A percentile compares a stretch with the other conserved stretches of the same genome.
Evolutionary conservation across 1,140 invertebrate genomes (phyloP).

Genomic region (Adelges cooleyi): DNA sequence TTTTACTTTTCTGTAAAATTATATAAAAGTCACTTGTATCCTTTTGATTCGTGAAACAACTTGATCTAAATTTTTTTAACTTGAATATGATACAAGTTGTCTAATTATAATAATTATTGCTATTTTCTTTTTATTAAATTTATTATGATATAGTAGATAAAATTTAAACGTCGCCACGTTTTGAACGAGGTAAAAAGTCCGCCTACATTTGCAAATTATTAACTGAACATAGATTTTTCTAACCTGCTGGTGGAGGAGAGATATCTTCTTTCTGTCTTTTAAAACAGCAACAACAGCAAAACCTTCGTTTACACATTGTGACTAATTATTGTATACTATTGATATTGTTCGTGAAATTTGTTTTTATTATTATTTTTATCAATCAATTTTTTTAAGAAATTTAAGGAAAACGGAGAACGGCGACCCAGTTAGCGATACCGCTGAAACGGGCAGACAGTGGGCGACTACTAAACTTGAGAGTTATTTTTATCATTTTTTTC

Average conservation of each 20-base stretch:
- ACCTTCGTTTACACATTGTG: conserved; percentile 17
- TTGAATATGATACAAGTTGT: no score
- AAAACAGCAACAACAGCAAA: conserved; percentile 24
- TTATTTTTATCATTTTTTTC: conserved; percentile 28
- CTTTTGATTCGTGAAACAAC: no score
- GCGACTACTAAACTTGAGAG: conserved; percentile 24
- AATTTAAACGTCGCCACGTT: no score
- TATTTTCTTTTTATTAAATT: no score
- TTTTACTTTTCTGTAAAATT: no score
- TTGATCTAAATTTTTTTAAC: no score
- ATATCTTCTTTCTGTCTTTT: conserved; percentile 16
- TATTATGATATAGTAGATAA: no score
- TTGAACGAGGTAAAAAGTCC: no score
- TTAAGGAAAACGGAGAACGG: neutral
- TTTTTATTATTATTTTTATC: neutral
- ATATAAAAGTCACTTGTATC: no score
- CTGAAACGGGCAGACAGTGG: neutral
- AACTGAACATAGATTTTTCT: neutral
- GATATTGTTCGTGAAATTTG: neutral
- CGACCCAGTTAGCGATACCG: conserved; percentile 21
- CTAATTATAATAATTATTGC: no score
- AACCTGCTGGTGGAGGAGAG: neutral
- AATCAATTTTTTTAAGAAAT: conserved; percentile 1
- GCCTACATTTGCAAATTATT: no score
- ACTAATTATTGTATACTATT: neutral